Evolutionary conservation across 2,113 vertebrate species (phyloP).

Genomic region (Acrocephalus kingi): DNA sequence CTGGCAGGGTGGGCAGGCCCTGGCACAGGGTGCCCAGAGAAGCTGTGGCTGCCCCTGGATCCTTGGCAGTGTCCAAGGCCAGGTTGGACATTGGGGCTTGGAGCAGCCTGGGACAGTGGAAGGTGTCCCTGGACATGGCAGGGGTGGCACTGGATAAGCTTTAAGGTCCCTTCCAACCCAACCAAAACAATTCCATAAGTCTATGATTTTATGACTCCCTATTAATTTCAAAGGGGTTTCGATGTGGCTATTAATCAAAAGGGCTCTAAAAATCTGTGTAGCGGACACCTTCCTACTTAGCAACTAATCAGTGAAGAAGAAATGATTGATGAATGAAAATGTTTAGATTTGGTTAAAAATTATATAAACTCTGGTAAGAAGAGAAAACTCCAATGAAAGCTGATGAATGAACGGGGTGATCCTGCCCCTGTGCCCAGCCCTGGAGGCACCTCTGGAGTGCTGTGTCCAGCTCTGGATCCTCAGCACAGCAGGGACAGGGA

Average conservation of each 20-base stretch:
- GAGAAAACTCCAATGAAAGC: background rate
- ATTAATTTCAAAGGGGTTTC: background rate
- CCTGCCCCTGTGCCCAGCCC: background rate
- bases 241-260: background rate
- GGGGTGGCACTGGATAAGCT: fast-evolving
- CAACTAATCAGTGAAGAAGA: background rate
- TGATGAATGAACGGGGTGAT: background rate
- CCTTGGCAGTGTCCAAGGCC: background rate
- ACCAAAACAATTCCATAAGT: background rate
- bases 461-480: background rate
- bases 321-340: background rate
- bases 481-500: background rate
- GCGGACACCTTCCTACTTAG: background rate
- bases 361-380: background rate
- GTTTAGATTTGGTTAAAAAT: background rate
- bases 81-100: fast-evolving
- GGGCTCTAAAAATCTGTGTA: background rate
- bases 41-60: background rate
- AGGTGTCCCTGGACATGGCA: background rate
- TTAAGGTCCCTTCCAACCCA: background rate
- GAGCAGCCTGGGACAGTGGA: background rate
- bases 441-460: background rate
- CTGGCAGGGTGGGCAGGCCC: background rate
- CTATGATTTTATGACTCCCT: background rate
- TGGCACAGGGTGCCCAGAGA: background rate